Evolutionary conservation across 2,797 vertebrate species (phyloP), one percentile per base, ranked within the genome.

Genomic region (Hypotaenidia philippensis): DNA sequence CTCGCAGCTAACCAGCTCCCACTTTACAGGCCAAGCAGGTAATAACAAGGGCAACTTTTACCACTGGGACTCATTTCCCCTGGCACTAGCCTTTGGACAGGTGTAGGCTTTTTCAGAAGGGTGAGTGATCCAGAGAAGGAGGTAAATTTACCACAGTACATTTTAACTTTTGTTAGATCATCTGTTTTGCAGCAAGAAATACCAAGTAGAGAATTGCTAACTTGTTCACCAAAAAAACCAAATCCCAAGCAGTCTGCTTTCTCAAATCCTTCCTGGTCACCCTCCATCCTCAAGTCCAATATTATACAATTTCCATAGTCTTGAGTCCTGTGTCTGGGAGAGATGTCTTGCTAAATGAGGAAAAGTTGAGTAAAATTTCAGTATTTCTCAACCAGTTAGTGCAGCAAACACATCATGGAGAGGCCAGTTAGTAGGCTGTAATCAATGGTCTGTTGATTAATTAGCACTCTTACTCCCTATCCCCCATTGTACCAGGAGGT

Each of bases 131-230:
- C 26, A 64, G 32, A 60, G 27, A 55, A 83, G 13, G 26, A 44
- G 8, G 22, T 9, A 78, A 75, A 71, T 84, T 44, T 71, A 19
- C 25, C 45, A 68, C 9, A 56, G 19, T 12, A 18, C 3, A 6
- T 53, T 78, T 70, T 10, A 63, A 52, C 13, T 59, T 59, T 86
- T 82, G 53, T 71, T 60, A 41, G 29, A 31, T 63, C 60, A 56
- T 63, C 31, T 17, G 32, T 78, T 59, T 88, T 74, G 15, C 53
- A 88, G 47, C 6, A 72, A 78, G 90, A 93, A 77, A 15, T 14
- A 34, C 10, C 14, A 64, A 20, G 13, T 71, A 60, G 18, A 56
- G 19, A 4, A 32, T 71, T 44, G 7, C 10, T 55, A 34, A 47
- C 8, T 78, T 60, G 7, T 55, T 77, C 5, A 22, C 5, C 36